Percentiles rank a stretch among this genome's conserved stretches.
These are phyloP conservation scores for Venustaconcha ellipsiformis DNA, from an alignment of 1,140 invertebrate species.

Conservation along the genomic window DNA sequence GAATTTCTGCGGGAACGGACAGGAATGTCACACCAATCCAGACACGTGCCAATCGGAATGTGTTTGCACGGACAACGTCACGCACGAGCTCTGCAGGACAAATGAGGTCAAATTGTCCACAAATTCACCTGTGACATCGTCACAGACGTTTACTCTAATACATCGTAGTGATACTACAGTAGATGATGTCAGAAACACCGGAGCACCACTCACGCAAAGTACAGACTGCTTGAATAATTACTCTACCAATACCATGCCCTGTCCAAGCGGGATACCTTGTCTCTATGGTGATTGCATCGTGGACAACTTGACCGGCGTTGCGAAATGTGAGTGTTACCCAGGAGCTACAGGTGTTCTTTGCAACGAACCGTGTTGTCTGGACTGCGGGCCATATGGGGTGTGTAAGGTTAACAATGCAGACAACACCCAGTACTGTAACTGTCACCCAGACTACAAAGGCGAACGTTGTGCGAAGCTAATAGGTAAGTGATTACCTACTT, in stretches of 20 bases:
- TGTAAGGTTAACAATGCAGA: background rate
- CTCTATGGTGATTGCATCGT: background rate
- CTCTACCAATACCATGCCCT: background rate
- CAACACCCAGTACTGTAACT: slow-evolving; percentile 13
- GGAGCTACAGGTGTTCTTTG: slow-evolving; percentile 4
- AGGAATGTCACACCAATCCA: no score
- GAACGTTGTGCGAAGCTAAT: slow-evolving; percentile 9
- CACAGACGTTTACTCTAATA: no score
- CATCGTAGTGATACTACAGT: no score
- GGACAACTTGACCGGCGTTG: background rate
- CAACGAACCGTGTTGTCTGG: slow-evolving; percentile 6
- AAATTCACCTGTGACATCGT: no score
- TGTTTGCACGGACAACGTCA: no score
- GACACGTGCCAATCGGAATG: no score
- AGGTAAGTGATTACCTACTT: slow-evolving; percentile 2
- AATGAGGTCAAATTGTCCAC: no score
- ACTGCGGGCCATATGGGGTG: slow-evolving; percentile 1
- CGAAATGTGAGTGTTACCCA: slow-evolving; percentile 6
- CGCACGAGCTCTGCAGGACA: no score
- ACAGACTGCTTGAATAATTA: no score
- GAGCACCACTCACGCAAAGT: no score
- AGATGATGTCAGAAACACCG: no score
- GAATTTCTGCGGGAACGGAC: no score
- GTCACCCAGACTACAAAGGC: slow-evolving; percentile 17
- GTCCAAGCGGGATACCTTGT: slow-evolving; percentile 1